Evolutionary conservation across 64 coral and sea anemone species (phyloP), one percentile per base, ranked within the genome.

Genomic region (Montipora efflorescens): DNA sequence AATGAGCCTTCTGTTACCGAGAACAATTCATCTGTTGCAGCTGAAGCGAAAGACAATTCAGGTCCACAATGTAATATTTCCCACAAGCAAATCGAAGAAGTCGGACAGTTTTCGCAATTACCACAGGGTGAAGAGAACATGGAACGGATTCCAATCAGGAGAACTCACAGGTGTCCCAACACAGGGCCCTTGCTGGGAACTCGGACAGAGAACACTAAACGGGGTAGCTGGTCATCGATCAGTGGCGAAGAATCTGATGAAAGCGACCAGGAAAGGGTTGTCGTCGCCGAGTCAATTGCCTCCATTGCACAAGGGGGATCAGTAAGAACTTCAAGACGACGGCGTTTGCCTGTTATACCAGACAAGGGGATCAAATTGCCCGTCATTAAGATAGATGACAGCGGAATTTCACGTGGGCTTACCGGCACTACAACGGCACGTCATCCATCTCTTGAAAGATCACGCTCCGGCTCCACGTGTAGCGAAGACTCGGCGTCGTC

Each of bases 361-460:
- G 19, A 71, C 64, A 86, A 71, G 71, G 18, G 44, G 2, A 86
- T 86, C 15, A 86, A 86, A 51, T 47, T 86, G 16, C 82, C 82
- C 36, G 45, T 86, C 66, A 86, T 86, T 46, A 86, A 86, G 67
- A 86, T 86, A 70, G 82, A 86, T 4, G 82, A 70, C 82, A 86
- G 82, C 14, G 66, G 66, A 22, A 71, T 48, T 48, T 86, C 66
- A 49, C 76, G 47, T 5, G 47, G 5, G 46, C 13, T 12, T 59
- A 51, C 21, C 53, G 28, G 28, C 28, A 36, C 0, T 43, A 61
- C 61, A 10, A 86, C 16, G 7, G 66, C 66, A 48, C 82, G 47
- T 71, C 62, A 70, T 50, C 82, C 66, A 47, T 43, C 82, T 2
- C 62, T 48, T 23, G 64, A 44, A 18, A 47, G 47, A 49, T 71